phyloP scores from a whole-genome alignment of 92 coral and sea anemone genomes.

The Muricea muricata region DNA sequence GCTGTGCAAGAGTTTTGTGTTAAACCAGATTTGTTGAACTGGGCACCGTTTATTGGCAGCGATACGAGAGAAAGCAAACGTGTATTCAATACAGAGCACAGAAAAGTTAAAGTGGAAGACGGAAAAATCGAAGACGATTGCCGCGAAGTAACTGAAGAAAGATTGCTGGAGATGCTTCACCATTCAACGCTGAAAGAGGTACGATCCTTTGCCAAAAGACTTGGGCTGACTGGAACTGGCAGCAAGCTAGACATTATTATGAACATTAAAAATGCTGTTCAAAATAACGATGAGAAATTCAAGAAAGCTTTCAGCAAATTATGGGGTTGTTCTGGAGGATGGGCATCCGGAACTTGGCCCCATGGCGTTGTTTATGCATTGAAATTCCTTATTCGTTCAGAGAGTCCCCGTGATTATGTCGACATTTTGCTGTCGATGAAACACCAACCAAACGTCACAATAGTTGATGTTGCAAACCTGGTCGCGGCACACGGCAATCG shows the following conservation, averaged over 20 bases:
- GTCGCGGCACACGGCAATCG: constrained; percentile 11
- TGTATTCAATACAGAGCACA: constrained; percentile 61
- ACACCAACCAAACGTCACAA: constrained; percentile 57
- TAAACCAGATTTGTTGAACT: constrained; percentile 51
- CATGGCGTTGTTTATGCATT: constrained; percentile 63
- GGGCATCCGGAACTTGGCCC: constrained; percentile 71
- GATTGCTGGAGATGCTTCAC: constrained; percentile 57
- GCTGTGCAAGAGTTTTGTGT: background rate
- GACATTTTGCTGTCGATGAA: constrained; percentile 56
- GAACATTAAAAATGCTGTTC: constrained; percentile 43
- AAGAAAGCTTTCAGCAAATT: constrained; percentile 63
- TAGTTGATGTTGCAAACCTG: constrained; percentile 49
- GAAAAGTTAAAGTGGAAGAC: constrained; percentile 33
- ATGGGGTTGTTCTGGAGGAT: constrained; percentile 76
- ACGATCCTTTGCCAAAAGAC: constrained; percentile 19
- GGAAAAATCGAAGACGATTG: constrained; percentile 62
- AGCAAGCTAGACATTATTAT: constrained; percentile 59
- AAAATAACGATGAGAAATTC: constrained; percentile 53
- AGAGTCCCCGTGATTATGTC: constrained; percentile 67
- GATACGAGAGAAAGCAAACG: too few relatives aligned
- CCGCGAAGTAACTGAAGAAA: background rate
- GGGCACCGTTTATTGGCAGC: constrained; percentile 68
- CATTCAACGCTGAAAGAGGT: constrained; percentile 57
- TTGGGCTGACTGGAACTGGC: constrained; percentile 51
- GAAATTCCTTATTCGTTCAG: constrained; percentile 65